phyloP scores from a whole-genome alignment of 2,888 invertebrate species.

The Corbicula japonica region DNA sequence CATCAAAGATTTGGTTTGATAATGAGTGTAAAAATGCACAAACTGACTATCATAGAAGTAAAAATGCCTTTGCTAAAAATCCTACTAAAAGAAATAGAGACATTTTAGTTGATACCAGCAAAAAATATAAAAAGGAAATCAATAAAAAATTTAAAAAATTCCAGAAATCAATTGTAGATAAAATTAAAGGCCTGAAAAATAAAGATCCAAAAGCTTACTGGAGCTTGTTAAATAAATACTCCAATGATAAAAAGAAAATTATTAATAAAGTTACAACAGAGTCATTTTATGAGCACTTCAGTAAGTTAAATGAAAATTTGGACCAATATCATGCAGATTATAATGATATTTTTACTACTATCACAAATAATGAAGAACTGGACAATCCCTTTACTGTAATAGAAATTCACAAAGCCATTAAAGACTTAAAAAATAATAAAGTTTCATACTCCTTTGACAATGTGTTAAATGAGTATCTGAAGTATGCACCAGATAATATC shows the following conservation, averaged over 20 bases:
- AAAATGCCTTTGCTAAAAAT: neutral
- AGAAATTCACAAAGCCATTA: neutral
- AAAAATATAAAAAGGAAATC: slow-evolving; percentile 1
- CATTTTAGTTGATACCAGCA: neutral
- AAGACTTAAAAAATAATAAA: slow-evolving; percentile 2
- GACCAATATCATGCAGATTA: neutral
- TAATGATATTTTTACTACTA: neutral
- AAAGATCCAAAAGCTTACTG: slow-evolving; percentile 4
- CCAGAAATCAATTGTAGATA: neutral
- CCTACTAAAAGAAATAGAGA: neutral
- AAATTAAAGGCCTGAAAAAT: neutral
- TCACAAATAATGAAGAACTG: neutral
- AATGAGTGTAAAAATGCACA: neutral
- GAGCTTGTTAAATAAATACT: neutral
- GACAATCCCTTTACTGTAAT: neutral
- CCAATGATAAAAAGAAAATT: neutral
- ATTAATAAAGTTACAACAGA: neutral
- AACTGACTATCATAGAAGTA: neutral
- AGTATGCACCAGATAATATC: neutral
- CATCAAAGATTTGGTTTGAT: neutral
- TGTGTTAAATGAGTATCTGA: slow-evolving; percentile 9
- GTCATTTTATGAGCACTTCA: neutral
- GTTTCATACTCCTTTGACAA: neutral
- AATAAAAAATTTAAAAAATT: neutral
- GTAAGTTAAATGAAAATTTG: neutral